These are phyloP conservation scores for Coleophora flavipennella DNA, from an alignment of 2,888 invertebrate species.

Conservation along the genomic window DNA sequence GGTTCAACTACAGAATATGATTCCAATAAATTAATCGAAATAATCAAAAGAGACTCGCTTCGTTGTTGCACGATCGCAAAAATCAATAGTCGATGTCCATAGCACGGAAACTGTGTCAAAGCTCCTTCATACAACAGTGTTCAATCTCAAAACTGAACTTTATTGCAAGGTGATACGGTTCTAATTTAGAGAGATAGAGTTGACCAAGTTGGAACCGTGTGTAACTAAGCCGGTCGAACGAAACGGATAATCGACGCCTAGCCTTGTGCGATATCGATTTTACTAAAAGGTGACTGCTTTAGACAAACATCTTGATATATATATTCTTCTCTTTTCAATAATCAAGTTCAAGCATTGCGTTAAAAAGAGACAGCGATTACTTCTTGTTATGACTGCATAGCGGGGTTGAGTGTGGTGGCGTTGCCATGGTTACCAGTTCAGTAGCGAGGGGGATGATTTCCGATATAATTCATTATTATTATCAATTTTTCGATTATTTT, in stretches of 20 bases:
- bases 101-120: slow-evolving; percentile 8
- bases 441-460: slow-evolving; percentile 59
- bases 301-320: slow-evolving; percentile 24
- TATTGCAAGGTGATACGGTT: slow-evolving; percentile 18
- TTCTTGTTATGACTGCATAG: slow-evolving; percentile 3
- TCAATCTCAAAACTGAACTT: slow-evolving; percentile 15
- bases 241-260: slow-evolving; percentile 70
- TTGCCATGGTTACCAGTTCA: slow-evolving; percentile 56
- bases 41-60: slow-evolving; percentile 21
- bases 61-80: slow-evolving; percentile 37
- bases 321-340: slow-evolving; percentile 27
- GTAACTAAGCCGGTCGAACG: slow-evolving; percentile 13
- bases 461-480: slow-evolving; percentile 43
- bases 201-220: slow-evolving; percentile 6
- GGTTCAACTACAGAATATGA: background rate
- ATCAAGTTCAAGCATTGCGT: background rate
- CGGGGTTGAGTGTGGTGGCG: slow-evolving; percentile 40
- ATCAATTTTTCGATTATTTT: slow-evolving; percentile 60
- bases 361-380: no score
- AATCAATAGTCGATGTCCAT: slow-evolving; percentile 61
- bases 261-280: slow-evolving; percentile 74
- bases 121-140: slow-evolving; percentile 7
- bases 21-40: slow-evolving; percentile 63
- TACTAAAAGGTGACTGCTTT: slow-evolving; percentile 46
- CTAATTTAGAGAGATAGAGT: slow-evolving; percentile 6